Conservation (phyloP, 2,797 vertebrate species). For the Pangasius krempfi region DNA sequence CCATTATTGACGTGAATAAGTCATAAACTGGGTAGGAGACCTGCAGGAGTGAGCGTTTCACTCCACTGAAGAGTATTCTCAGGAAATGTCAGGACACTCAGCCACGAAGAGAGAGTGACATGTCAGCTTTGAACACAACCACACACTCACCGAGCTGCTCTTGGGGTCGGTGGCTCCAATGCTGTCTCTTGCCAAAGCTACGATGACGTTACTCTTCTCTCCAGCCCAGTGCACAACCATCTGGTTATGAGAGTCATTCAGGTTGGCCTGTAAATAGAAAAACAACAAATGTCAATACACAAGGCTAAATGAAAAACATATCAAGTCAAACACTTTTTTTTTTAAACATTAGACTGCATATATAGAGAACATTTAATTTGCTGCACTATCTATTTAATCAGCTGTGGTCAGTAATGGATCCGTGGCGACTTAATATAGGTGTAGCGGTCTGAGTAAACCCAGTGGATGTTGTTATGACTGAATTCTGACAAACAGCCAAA, state of each 20-base stretch:
- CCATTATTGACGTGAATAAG: background rate
- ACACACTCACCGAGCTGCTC: slow-evolving; percentile 87
- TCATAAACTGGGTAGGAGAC: background rate
- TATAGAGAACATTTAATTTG: background rate
- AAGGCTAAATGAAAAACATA: background rate
- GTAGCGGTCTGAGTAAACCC: background rate
- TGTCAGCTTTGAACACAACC: background rate
- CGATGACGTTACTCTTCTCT: slow-evolving; percentile 95
- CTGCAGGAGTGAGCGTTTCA: background rate
- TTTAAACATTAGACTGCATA: too few relatives aligned
- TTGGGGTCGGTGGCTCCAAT: slow-evolving; percentile 82
- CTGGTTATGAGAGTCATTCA: slow-evolving; percentile 97
- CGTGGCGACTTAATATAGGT: background rate
- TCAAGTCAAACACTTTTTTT: background rate
- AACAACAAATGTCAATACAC: slow-evolving; percentile 7
- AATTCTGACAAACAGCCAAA: background rate
- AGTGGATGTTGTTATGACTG: background rate
- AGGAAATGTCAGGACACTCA: slow-evolving; percentile 20
- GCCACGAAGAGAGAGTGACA: background rate
- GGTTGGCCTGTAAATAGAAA: slow-evolving; percentile 80
- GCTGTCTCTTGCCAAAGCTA: slow-evolving; percentile 93
- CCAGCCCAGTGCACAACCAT: slow-evolving; percentile 99
- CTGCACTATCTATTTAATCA: background rate
- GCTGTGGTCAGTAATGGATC: slow-evolving; percentile 21
- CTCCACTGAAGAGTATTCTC: background rate